A percentile compares a stretch with the other conserved stretches of the same genome.
Conservation (phyloP, 2,113 vertebrate species). For the Chaenocephalus aceratus region DNA sequence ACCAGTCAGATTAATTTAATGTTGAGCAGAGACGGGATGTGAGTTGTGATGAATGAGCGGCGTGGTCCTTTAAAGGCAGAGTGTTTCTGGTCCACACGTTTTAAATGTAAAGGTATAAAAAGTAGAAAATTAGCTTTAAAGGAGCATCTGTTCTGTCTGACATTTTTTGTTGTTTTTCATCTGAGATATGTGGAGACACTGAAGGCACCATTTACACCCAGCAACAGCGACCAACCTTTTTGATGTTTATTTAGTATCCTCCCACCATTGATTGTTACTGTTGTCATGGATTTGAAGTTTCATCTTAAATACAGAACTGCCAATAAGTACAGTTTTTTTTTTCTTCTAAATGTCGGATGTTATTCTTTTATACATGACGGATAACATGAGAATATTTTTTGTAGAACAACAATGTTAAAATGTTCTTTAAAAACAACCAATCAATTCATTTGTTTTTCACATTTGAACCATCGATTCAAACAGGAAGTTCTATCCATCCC, state of each 20-base stretch:
- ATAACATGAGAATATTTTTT: background rate
- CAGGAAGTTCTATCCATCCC: too few relatives aligned
- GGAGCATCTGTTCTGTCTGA: too few relatives aligned
- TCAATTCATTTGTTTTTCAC: background rate
- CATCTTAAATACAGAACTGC: too few relatives aligned
- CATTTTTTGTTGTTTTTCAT: background rate
- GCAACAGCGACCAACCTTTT: too few relatives aligned
- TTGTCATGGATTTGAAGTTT: too few relatives aligned
- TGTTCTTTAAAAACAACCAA: background rate
- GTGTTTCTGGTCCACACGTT: slow-evolving; percentile 17
- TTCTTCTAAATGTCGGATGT: too few relatives aligned
- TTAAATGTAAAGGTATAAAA: background rate
- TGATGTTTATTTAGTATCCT: too few relatives aligned
- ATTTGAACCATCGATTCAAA: background rate
- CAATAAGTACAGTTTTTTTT: too few relatives aligned
- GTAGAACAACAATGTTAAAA: background rate
- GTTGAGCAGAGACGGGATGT: background rate
- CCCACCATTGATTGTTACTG: too few relatives aligned
- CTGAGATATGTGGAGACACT: background rate
- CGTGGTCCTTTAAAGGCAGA: background rate
- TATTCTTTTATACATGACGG: background rate
- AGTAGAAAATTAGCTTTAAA: slow-evolving; percentile 25
- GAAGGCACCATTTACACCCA: background rate
- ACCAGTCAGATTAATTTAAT: background rate
- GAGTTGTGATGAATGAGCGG: background rate